Base-by-base conservation (phyloP, 2,888 invertebrate species). In the Aphidoletes aphidimyza region DNA sequence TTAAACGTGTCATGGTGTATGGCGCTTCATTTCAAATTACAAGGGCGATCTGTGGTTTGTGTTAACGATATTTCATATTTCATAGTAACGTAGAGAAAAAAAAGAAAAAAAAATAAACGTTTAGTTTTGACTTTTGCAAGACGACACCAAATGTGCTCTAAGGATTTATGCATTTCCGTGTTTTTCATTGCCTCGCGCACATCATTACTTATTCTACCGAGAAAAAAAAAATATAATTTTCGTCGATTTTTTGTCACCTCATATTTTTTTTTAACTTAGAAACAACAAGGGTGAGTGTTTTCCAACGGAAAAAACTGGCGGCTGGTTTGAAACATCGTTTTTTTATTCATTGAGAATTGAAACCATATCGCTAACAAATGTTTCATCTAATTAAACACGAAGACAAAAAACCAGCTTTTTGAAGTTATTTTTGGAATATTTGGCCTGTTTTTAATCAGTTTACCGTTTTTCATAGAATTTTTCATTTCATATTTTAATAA, bases 131-230 rank as follows among this genome's bases (percentile, higher is more conserved):
- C 69, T 69, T 69, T 69, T 69, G 69, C 69, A 69, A 69, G 69
- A 69, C 69, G 69, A 69, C 69, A 69, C 69, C 69, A 69, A 69
- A 69, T 69, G 69, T 69, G 69, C 69, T 14, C 69, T 2, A 9
- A 69, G 30, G 69, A 69, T 69, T 69, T 69, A 69, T 69, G 69
- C 30, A 69, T 69, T 69, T 69, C 69, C 69, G 34, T 69, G 30
- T 30, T n/a, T n/a, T n/a, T n/a, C n/a, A n/a, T n/a, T 69, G 69
- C 1, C 69, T 69, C 30, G 30, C 69, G 69, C 30, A 19, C 69
- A 69, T 69, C 69, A 69, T 69, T 69, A 69, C 14, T 69, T 34
- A 69, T n/a, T n/a, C n/a, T 30, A 14, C 9, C 11, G 69, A 6
- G 30, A 0, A n/a, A 30, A 30, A 69, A 5, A 54, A 54, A 11